phyloP scores from a whole-genome alignment of 2,888 invertebrate genomes.

The Ditula angustiorana region DNA sequence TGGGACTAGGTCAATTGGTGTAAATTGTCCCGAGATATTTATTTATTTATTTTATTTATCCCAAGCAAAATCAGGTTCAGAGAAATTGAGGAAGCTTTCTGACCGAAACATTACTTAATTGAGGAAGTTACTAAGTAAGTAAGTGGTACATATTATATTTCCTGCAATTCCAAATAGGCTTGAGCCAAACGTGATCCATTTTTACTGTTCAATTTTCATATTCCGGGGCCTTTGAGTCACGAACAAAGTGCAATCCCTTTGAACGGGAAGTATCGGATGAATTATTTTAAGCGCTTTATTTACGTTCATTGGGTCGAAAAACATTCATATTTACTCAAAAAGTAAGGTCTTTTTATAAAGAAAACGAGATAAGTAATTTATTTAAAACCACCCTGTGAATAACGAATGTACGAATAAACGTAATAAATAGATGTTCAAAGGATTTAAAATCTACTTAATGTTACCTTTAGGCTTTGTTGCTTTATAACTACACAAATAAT shows the following conservation, averaged over 20 bases:
- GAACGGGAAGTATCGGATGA: neutral
- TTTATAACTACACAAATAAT: too few species aligned
- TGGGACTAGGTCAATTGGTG: too few species aligned
- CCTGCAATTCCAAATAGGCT: neutral
- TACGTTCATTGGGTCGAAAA: slow-evolving; percentile 4
- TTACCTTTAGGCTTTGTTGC: too few species aligned
- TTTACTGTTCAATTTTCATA: slow-evolving; percentile 6
- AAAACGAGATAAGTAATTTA: slow-evolving; percentile 5
- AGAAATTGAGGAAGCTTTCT: too few species aligned
- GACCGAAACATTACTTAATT: neutral
- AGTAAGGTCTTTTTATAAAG: neutral
- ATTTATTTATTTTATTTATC: too few species aligned
- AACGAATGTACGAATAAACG: too few species aligned
- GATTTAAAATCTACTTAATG: neutral
- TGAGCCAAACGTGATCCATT: neutral
- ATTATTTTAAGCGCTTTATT: slow-evolving; percentile 17
- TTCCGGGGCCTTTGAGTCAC: slow-evolving; percentile 6
- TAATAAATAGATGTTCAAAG: neutral
- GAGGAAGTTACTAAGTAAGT: neutral
- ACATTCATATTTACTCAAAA: slow-evolving; percentile 11
- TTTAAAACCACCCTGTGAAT: neutral
- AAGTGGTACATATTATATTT: neutral
- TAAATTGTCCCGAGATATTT: too few species aligned
- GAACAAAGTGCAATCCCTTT: slow-evolving; percentile 10
- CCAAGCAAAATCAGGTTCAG: too few species aligned